Evolutionary conservation across 2,113 vertebrate species (phyloP).

Genomic region (Abramis brama): DNA sequence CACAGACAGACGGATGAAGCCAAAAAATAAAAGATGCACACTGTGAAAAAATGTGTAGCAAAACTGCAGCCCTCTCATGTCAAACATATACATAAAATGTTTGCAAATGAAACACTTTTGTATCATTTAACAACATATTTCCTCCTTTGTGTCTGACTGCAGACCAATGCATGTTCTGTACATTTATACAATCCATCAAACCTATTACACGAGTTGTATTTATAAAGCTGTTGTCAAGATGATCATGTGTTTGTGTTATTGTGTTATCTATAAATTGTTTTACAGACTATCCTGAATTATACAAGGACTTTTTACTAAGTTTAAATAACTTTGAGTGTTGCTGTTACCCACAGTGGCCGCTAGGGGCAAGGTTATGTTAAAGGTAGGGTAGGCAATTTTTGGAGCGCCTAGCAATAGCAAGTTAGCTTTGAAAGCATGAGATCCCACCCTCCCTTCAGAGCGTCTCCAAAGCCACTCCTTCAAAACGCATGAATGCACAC

Average conservation of each 20-base stretch:
- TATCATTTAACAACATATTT: background rate
- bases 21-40: background rate
- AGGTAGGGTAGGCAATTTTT: too few relatives aligned
- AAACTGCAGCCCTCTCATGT: background rate
- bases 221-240: conserved; percentile 68
- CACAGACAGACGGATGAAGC: background rate
- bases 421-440: too few relatives aligned
- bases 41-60: conserved; percentile 32
- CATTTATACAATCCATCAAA: conserved; percentile 61
- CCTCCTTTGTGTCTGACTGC: conserved; percentile 49
- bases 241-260: background rate
- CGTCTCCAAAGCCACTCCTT: too few relatives aligned
- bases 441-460: too few relatives aligned
- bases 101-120: background rate
- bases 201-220: conserved; percentile 66
- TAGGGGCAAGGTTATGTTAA: too few relatives aligned
- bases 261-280: conserved; percentile 48
- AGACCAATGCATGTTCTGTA: conserved; percentile 63
- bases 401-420: too few relatives aligned
- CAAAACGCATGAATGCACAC: too few relatives aligned
- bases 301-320: background rate
- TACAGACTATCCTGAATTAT: background rate
- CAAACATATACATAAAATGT: background rate
- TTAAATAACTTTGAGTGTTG: too few relatives aligned
- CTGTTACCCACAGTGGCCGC: too few relatives aligned